Evolutionary conservation across 2,797 vertebrate genomes (phyloP).

Genomic region (Thamnophis elegans): DNA sequence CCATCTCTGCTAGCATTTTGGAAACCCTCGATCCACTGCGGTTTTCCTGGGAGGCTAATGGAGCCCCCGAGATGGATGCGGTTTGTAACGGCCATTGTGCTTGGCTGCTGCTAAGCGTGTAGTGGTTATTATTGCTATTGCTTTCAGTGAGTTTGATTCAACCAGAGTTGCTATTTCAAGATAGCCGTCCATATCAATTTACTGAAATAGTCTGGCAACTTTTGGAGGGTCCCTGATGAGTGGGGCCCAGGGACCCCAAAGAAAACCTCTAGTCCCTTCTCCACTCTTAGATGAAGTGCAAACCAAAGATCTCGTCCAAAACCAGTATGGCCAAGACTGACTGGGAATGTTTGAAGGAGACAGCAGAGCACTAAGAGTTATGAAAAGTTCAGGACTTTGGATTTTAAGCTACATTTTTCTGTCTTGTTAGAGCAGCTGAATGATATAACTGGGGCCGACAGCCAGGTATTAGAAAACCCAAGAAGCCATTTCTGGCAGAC

Average conservation of each 20-base stretch:
- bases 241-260: background rate
- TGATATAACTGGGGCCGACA: background rate
- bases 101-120: background rate
- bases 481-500: constrained; percentile 25
- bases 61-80: background rate
- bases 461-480: background rate
- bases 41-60: background rate
- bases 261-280: background rate
- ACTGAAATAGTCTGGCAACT: background rate
- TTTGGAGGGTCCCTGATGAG: background rate
- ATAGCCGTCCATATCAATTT: background rate
- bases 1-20: background rate
- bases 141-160: background rate
- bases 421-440: background rate
- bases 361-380: background rate
- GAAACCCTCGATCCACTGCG: background rate
- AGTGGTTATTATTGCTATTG: background rate
- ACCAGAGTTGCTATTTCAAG: background rate
- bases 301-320: background rate
- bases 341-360: background rate
- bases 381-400: background rate
- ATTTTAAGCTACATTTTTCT: background rate
- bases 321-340: background rate
- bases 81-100: background rate
- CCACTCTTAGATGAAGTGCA: background rate